A percentile compares a stretch with the other conserved stretches of the same genome.
These are phyloP conservation scores for Andrena bicolor DNA, from an alignment of 2,888 invertebrate species.

Conservation along the genomic window DNA sequence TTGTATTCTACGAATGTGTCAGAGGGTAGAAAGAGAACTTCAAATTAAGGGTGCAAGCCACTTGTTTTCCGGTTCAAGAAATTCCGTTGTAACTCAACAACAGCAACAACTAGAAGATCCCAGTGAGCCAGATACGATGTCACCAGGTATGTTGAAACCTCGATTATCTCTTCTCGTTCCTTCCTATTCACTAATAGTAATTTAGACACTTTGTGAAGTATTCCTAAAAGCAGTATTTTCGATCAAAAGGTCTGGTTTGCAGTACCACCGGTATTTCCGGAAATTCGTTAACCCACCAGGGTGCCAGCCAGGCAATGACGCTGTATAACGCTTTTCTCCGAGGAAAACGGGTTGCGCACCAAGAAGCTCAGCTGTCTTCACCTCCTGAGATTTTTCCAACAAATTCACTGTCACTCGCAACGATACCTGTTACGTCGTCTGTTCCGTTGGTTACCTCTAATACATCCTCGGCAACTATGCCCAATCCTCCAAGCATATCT, in stretches of 20 bases:
- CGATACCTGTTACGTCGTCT: slow-evolving; percentile 69
- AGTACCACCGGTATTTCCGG: slow-evolving; percentile 83
- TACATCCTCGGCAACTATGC: slow-evolving; percentile 68
- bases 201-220: background rate
- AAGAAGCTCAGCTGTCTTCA: slow-evolving; percentile 64
- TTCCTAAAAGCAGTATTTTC: slow-evolving; percentile 65
- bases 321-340: slow-evolving; percentile 85
- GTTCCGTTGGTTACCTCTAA: slow-evolving; percentile 69
- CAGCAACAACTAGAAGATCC: slow-evolving; percentile 73
- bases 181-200: background rate
- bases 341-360: slow-evolving; percentile 69
- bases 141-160: slow-evolving; percentile 85
- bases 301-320: slow-evolving; percentile 83
- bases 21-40: slow-evolving; percentile 90
- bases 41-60: slow-evolving; percentile 86
- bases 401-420: slow-evolving; percentile 70
- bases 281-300: slow-evolving; percentile 82
- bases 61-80: slow-evolving; percentile 76
- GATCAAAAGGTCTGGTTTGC: slow-evolving; percentile 82
- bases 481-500: slow-evolving; percentile 74
- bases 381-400: slow-evolving; percentile 75
- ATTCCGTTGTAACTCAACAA: slow-evolving; percentile 79
- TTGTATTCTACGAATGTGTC: slow-evolving; percentile 66
- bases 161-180: background rate
- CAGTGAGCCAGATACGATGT: slow-evolving; percentile 77